A percentile compares a stretch with the other conserved stretches of the same genome.
Conservation (phyloP, 2,888 invertebrate genomes). For the Cistogaster globosa region DNA sequence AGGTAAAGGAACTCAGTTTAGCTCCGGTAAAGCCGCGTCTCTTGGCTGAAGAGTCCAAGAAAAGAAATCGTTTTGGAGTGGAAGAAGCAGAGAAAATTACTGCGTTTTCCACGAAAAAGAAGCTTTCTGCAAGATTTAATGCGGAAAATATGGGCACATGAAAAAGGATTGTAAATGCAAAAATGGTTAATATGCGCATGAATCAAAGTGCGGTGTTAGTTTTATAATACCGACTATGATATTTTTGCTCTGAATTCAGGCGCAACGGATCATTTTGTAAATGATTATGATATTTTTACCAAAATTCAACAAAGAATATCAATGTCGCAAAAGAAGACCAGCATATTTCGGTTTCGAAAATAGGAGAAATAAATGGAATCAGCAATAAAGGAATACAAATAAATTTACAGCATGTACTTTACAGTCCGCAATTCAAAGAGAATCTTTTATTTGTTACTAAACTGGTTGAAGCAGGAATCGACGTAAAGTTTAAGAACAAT, state of each 20-base stretch:
- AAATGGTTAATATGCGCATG: too few species aligned
- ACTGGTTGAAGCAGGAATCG: not conserved
- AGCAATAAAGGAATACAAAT: not conserved
- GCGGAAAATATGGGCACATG: not conserved
- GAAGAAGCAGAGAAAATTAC: conserved; percentile 1
- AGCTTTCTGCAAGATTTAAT: not conserved
- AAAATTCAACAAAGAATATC: not conserved
- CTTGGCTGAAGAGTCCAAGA: not conserved
- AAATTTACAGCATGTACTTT: not conserved
- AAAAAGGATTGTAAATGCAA: too few species aligned
- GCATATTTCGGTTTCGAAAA: not conserved
- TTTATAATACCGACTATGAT: too few species aligned
- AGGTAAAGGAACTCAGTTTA: not conserved
- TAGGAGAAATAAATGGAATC: not conserved
- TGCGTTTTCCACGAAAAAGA: not conserved
- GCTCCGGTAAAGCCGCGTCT: not conserved
- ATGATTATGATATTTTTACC: not conserved
- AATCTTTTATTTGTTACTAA: too few species aligned
- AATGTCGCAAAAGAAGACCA: too few species aligned
- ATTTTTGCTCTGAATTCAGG: not conserved
- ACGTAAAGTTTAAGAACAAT: not conserved
- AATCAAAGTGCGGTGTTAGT: too few species aligned
- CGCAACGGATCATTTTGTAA: not conserved
- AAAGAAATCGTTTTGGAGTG: not conserved
- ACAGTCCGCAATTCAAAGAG: too few species aligned